Base-by-base conservation (phyloP, 1,140 invertebrate genomes). In the Muscidifurax raptorellus region DNA sequence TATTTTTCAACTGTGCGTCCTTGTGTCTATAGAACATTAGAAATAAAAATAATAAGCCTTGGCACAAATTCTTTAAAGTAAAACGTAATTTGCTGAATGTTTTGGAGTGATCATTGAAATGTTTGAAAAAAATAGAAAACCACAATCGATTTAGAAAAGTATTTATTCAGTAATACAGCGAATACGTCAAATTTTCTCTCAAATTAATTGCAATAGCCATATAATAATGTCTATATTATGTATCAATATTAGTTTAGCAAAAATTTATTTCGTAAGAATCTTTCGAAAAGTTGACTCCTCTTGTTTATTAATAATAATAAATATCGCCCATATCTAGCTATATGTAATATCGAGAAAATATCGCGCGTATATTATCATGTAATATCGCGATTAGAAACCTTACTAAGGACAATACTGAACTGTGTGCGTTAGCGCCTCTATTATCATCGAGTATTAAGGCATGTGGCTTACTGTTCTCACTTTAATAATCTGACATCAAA, bases 151-250 rank as follows among this genome's bases (percentile, higher is more conserved):
- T 71, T 78, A 82, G 78, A 85, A 85, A 76, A 82, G 69, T 40
- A 72, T 85, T 85, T 85, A 85, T 85, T 85, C 18, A 78, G 67
- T 72, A 82, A 59, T 85, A 85, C 84, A 85, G 74, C 10, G 27
- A 75, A 32, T 84, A n/a, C n/a, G 30, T 81, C 36, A 47, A 80
- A 10, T 74, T 75, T 77, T 79, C 66, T 10, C 15, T 32, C 22
- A 0, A 36, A 83, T 83, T 83, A 78, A 67, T 77, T 80, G 72
- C 59, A 69, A 76, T 52, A 77, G 71, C 72, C 44, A 81, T 32
- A 84, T 32, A 84, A 85, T 32, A 84, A 80, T 76, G 25, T 74
- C n/a, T 84, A 72, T 64, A 5, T 13, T 67, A n/a, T 30, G n/a
- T n/a, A 18, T 28, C 15, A 80, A 78, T 47, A 40, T 40, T 40